Evolutionary conservation across 2,888 invertebrate species (phyloP), one percentile per base, ranked within the genome.

Genomic region (Acleris laterana): DNA sequence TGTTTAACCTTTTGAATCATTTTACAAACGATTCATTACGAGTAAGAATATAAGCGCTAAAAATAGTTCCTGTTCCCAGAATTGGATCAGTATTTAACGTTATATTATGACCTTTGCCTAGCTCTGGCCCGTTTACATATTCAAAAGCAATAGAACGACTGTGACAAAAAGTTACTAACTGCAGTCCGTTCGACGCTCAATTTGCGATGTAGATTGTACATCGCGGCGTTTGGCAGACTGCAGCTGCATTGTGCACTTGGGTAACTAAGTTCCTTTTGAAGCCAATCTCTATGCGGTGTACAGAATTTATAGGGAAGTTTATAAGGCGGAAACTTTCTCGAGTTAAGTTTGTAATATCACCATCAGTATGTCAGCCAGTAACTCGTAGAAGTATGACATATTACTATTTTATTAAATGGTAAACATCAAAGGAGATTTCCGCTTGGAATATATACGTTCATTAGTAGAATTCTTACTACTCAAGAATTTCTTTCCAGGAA

Each of bases 181-280:
- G 28, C 49, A 20, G 53, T 28, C 13, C n/a, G 19, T 49, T 50
- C 60, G 25, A 13, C 52, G 32, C 20, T 38, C 64, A 64, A 63
- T 65, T 65, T 65, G 60, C 42, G 60, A 61, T 65, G 60, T 61
- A 65, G 65, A 65, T 65, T 65, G 55, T 44, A n/a, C 62, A 48
- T 53, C 53, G 46, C 28, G 16, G 19, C 55, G 55, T 53, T 59
- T 55, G 55, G 42, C 55, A 16, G 55, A 16, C 49, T 17, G 50
- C 52, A 32, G 38, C 7, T 38, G 50, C 42, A 55, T 53, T 64
- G 52, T 63, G 49, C 28, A 46, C 28, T 46, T 28, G n/a, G 28
- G 48, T 32, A 52, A 57, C 46, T 17, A 38, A 52, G 52, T 63
- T 50, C 42, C 20, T 22, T 62, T 58, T 13, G 19, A 6, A 56